These are phyloP conservation scores for Apoda limacodes DNA, from an alignment of 2,888 invertebrate species.

Conservation along the genomic window DNA sequence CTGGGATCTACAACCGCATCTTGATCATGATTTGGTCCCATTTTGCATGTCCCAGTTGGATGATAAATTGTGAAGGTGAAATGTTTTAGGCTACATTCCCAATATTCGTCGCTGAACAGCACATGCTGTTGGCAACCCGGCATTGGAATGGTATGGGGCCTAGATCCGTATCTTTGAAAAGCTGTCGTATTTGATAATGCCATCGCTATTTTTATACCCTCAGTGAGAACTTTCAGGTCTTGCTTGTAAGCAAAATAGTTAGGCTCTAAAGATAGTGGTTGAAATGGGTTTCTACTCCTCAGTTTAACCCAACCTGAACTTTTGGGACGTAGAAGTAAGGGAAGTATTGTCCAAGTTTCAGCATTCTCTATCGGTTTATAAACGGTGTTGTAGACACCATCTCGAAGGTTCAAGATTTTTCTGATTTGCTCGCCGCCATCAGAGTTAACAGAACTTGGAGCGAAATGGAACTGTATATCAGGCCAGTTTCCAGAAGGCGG, in stretches of 20 bases:
- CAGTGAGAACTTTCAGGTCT: constrained; percentile 82
- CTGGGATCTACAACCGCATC: constrained; percentile 85
- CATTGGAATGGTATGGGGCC: constrained; percentile 82
- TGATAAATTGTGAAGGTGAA: constrained; percentile 88
- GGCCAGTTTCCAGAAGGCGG: constrained; percentile 82
- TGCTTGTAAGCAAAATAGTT: constrained; percentile 91
- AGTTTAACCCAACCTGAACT: constrained; percentile 91
- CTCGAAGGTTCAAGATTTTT: constrained; percentile 79
- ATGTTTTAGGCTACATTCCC: constrained; percentile 87
- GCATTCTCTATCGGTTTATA: constrained; percentile 83
- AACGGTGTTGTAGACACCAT: constrained; percentile 85
- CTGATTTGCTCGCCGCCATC: constrained; percentile 85
- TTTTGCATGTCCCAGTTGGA: constrained; percentile 87
- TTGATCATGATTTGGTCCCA: constrained; percentile 83
- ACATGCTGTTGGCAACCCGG: constrained; percentile 83
- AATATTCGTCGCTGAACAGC: constrained; percentile 84
- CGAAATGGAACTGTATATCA: constrained; percentile 89
- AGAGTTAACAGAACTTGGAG: constrained; percentile 85
- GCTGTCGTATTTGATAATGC: constrained; percentile 83
- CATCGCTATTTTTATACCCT: constrained; percentile 87
- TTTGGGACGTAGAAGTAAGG: constrained; percentile 84
- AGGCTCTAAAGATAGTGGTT: constrained; percentile 88
- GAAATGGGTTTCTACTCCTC: constrained; percentile 82
- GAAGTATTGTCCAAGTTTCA: constrained; percentile 88
- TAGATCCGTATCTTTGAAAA: constrained; percentile 84